These are phyloP conservation scores for Scylla paramamosain DNA, from an alignment of 1,140 invertebrate species.

Conservation along the genomic window DNA sequence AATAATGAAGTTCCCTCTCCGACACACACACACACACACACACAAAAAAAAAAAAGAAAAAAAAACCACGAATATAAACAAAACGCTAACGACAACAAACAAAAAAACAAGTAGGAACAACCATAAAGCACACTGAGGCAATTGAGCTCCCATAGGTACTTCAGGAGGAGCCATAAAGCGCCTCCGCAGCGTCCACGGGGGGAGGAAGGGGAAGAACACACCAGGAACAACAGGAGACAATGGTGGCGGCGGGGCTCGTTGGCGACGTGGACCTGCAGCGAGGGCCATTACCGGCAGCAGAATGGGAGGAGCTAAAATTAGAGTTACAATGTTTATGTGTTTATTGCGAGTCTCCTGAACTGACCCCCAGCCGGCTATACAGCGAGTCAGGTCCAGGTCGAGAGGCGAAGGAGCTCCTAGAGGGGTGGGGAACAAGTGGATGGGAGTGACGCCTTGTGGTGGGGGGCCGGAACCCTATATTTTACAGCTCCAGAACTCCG, in stretches of 20 bases:
- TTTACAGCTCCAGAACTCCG: neutral
- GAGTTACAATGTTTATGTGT: constrained; percentile 56
- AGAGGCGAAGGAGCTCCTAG: neutral
- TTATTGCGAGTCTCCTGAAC: constrained; percentile 45
- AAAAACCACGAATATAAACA: no score
- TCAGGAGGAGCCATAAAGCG: no score
- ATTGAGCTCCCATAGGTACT: no score
- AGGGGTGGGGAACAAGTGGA: neutral
- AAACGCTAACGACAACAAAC: no score
- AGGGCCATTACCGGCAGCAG: constrained; percentile 40
- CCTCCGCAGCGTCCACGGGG: neutral
- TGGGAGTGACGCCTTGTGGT: neutral
- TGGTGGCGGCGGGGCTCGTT: neutral
- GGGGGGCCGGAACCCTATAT: constrained; percentile 24
- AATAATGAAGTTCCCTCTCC: neutral
- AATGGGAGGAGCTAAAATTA: constrained; percentile 29
- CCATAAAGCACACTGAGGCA: no score
- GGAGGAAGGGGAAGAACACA: neutral
- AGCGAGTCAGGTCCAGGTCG: constrained; percentile 1
- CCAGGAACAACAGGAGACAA: neutral
- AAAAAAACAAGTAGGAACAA: no score
- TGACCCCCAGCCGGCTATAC: constrained; percentile 10
- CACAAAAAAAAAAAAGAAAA: no score
- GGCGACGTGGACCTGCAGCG: neutral
- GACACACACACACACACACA: no score